Conservation (phyloP, 2,888 invertebrate species). For the Mayetiola destructor region DNA sequence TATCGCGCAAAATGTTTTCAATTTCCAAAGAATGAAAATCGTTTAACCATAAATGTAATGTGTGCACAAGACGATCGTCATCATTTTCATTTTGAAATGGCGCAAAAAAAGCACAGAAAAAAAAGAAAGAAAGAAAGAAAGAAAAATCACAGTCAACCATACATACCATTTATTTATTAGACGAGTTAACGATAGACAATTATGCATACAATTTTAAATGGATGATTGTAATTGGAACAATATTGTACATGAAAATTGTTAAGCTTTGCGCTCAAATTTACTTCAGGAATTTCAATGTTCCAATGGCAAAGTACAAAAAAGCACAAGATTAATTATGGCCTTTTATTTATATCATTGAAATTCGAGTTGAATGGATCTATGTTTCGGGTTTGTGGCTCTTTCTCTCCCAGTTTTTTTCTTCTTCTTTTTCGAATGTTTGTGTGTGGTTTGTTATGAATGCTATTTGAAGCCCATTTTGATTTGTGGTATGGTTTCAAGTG, state of each 20-base stretch:
- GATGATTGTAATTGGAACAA: slow-evolving; percentile 3
- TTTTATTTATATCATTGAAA: background rate
- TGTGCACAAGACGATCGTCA: background rate
- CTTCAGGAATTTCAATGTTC: too few relatives aligned
- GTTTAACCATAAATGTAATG: background rate
- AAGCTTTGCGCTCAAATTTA: too few relatives aligned
- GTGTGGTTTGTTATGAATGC: slow-evolving; percentile 5
- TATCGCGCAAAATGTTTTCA: slow-evolving; percentile 4
- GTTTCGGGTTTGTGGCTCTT: too few relatives aligned
- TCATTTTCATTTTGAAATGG: background rate
- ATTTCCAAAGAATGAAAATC: slow-evolving; percentile 1
- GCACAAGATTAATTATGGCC: background rate
- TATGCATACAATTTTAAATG: slow-evolving; percentile 6
- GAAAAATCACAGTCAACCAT: background rate
- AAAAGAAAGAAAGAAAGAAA: background rate
- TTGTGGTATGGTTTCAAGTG: too few relatives aligned
- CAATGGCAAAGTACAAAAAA: background rate
- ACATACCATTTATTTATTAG: background rate
- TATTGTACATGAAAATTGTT: background rate
- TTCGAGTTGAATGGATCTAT: background rate
- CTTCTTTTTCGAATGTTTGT: too few relatives aligned
- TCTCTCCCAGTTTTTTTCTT: too few relatives aligned
- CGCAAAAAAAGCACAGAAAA: background rate
- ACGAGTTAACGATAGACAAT: background rate
- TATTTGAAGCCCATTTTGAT: too few relatives aligned